Evolutionary conservation across 2,113 vertebrate genomes (phyloP), one percentile per base, ranked within the genome.

Genomic region (Misgurnus mizolepis): DNA sequence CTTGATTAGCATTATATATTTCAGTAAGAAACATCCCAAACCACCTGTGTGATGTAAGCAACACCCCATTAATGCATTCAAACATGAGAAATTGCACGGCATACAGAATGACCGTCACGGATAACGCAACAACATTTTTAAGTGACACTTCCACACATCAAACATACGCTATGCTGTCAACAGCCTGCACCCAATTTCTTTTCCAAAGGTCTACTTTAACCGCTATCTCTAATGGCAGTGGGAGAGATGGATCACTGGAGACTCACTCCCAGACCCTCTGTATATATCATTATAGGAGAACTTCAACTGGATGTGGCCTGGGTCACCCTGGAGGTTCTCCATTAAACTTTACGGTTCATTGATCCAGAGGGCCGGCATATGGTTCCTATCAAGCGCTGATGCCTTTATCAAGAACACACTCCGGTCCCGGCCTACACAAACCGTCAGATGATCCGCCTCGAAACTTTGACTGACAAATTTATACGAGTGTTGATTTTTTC

Each of bases 271-370:
- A 18, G 73, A 68, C 73, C 49, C 74, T 82, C 53, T 72, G 74
- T 69, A 80, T 77, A 83, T 82, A 87, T 82, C 80, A 84, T 67
- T 70, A 78, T 79, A 74, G 76, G 41, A 74, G 66, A 80, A 79
- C 82, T 81, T 86, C 80, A 79, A 80, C 82, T 86, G 76, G 79
- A 68, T 76, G 81, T 78, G 79, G 60, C 80, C 70, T 49, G 58
- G 83, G 83, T 84, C 80, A 82, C 80, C 40, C 81, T 72, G 41
- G 50, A 82, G 79, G 83, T 82, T 82, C 71, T 80, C 78, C 83
- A 79, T 85, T 85, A 85, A 84, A 85, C 78, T 82, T 83, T 68
- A 85, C 53, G 64, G 80, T 84, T 85, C 75, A 83, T 86, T 88
- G 82, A 81, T 69, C 67, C 74, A 79, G 80, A 86, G 80, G 72